Percentiles rank a stretch among this genome's conserved stretches.
Evolutionary conservation across 1,140 invertebrate species (phyloP).

Genomic region (Bombus sylvicola): DNA sequence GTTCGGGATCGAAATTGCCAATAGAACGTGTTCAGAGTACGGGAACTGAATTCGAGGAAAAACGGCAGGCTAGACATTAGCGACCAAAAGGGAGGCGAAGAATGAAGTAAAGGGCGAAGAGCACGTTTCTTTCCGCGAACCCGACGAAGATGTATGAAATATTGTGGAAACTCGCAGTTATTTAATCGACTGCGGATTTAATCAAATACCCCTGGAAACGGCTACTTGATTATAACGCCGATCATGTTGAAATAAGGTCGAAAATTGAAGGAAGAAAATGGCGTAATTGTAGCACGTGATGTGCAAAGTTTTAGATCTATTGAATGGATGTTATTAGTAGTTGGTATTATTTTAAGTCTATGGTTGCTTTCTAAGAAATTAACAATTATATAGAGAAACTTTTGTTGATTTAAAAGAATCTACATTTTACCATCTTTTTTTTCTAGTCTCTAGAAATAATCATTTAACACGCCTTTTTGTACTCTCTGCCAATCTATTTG

Average conservation of each 20-base stretch:
- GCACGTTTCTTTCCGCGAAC: neutral
- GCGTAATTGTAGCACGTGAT: neutral
- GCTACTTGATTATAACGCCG: neutral
- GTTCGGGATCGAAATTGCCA: constrained; percentile 65
- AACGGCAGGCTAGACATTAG: constrained; percentile 60
- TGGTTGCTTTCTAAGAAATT: too few species aligned
- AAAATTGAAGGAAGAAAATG: neutral
- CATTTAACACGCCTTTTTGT: too few species aligned
- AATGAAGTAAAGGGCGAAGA: constrained; percentile 13
- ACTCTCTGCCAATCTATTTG: too few species aligned
- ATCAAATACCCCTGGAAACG: neutral
- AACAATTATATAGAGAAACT: too few species aligned
- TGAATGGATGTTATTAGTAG: too few species aligned
- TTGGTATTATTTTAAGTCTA: too few species aligned
- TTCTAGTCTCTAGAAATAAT: too few species aligned
- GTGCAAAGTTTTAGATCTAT: neutral
- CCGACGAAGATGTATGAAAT: constrained; percentile 10
- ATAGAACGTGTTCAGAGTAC: constrained; percentile 65
- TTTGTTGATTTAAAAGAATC: too few species aligned
- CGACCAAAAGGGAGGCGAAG: neutral
- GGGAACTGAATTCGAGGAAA: constrained; percentile 54
- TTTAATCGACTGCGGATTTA: constrained; percentile 23
- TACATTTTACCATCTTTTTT: too few species aligned
- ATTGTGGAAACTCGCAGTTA: constrained; percentile 37
- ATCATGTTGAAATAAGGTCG: neutral